phyloP scores from a whole-genome alignment of 2,113 vertebrate species.

The Hemiscyllium ocellatum region DNA sequence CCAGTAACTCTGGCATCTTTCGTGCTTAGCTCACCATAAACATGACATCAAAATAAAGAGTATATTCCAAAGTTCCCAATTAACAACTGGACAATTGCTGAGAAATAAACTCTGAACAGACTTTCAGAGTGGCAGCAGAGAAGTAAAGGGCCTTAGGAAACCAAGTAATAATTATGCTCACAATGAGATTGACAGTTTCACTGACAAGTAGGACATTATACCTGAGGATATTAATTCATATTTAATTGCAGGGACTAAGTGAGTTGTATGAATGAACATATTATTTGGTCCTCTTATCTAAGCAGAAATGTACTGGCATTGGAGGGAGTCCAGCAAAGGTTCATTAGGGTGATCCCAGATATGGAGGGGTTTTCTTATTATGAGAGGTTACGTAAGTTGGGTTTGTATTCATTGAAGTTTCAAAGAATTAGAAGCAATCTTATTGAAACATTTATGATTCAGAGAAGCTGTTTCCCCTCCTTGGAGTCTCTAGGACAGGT shows the following conservation, averaged over 20 bases:
- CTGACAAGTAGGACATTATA: not conserved
- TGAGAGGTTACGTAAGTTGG: too few species aligned
- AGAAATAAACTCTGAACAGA: not conserved
- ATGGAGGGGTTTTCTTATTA: too few species aligned
- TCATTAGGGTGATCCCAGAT: too few species aligned
- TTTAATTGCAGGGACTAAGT: not conserved
- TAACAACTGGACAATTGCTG: not conserved
- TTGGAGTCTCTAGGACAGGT: too few species aligned
- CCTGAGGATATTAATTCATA: not conserved
- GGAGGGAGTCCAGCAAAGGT: too few species aligned
- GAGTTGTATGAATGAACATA: not conserved
- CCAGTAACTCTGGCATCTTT: not conserved
- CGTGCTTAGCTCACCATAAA: not conserved
- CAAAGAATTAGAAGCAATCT: too few species aligned
- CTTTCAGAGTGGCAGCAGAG: not conserved
- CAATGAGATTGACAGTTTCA: not conserved
- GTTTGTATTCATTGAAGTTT: too few species aligned
- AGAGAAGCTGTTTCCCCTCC: too few species aligned
- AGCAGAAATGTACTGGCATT: too few species aligned
- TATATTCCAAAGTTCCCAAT: not conserved
- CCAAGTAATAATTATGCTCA: not conserved
- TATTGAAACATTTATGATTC: too few species aligned
- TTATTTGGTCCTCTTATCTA: not conserved
- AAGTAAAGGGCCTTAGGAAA: not conserved
- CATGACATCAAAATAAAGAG: not conserved